phyloP scores from a whole-genome alignment of 2,113 vertebrate species.

The Heterochromis multidens region DNA sequence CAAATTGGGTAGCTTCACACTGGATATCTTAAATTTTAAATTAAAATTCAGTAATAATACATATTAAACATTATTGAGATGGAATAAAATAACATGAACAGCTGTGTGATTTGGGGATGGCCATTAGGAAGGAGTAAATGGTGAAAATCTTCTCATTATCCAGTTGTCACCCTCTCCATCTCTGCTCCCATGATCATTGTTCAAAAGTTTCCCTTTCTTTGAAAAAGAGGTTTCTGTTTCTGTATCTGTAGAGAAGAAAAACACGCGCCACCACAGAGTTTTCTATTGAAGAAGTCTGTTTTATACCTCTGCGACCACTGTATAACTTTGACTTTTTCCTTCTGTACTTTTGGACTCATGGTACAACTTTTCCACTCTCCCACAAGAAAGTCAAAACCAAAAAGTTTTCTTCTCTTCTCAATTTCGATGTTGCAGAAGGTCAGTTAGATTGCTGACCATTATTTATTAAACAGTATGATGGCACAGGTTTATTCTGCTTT shows the following conservation, averaged over 20 bases:
- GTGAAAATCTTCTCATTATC: conserved; percentile 27
- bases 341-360: neutral
- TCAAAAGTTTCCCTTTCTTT: conserved; percentile 20
- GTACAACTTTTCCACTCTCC: neutral
- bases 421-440: neutral
- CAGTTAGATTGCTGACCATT: neutral
- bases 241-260: conserved; percentile 16
- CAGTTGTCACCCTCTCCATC: neutral
- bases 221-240: conserved; percentile 2
- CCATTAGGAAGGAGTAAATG: conserved; percentile 13
- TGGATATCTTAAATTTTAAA: neutral
- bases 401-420: neutral
- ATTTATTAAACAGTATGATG: neutral
- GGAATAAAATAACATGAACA: neutral
- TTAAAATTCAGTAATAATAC: neutral
- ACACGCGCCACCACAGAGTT: neutral
- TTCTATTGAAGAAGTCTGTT: conserved; percentile 3
- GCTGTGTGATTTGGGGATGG: neutral
- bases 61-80: neutral
- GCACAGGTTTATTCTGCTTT: neutral
- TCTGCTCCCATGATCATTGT: neutral
- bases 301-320: neutral
- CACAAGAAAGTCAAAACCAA: neutral
- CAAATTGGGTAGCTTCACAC: neutral
- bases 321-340: neutral